Evolutionary conservation across 1,140 invertebrate genomes (phyloP), one percentile per base, ranked within the genome.

Genomic region (Pomacea maculata): DNA sequence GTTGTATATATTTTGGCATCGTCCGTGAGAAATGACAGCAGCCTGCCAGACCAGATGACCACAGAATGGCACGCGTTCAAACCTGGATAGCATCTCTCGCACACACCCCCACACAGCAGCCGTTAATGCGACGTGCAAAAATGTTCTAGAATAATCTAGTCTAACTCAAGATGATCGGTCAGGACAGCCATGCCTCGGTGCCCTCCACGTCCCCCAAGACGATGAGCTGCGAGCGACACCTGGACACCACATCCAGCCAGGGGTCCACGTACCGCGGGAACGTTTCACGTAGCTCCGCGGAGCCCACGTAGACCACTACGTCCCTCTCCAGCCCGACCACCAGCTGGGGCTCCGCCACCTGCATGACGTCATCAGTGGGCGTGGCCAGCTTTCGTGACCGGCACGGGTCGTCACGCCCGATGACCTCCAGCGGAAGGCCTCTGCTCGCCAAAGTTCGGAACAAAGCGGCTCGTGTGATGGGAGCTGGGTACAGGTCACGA

Each of bases 221-320:
- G 52, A 74, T 55, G 10, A 74, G 73, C 54, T 74, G 73, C 29
- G 73, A 54, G 17, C 52, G 55, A n/a, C 73, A 74, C 17, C 45
- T 19, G 15, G 29, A 17, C 73, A 74, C 61, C 52, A 74, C 73
- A 52, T 74, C 73, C 55, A 11, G 61, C 19, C 11, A 11, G 9
- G 73, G 73, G 52, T 74, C 73, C 73, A 74, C 73, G 73, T 74
- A 55, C 55, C 73, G 52, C 5, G 73, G 73, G 73, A 25, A 34
- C 0, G 73, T 52, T 10, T 11, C 14, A 6, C 29, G 19, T 15
- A 74, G 14, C 8, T 55, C 73, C 19, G 11, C n/a, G 9, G 45
- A 57, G 11, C 45, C 73, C 29, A 74, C 12, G 73, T 57, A 52
- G 3, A 74, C 52, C 45, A 74, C 73, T 15, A 74, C 73, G 21